Base-by-base conservation (phyloP, 2,797 vertebrate species). In the Leuciscus waleckii region DNA sequence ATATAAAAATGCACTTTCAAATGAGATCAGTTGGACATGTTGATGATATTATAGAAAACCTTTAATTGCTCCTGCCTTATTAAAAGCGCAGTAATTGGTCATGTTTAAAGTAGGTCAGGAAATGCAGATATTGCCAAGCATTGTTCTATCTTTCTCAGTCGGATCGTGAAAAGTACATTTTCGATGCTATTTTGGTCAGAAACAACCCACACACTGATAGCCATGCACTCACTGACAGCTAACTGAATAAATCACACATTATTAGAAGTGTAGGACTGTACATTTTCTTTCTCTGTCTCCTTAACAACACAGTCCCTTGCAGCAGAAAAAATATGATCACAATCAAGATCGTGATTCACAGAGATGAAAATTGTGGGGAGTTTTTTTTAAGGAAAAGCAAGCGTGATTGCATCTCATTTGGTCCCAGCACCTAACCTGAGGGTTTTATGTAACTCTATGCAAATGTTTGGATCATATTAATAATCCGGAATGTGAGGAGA, bases 211-310 rank as follows among this genome's bases (percentile, higher is more conserved):
- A 89, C 77, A 73, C 85, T 78, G 89, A 89, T 11, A 89, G 85
- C 87, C 81, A 89, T 89, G 87, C 89, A 88, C 86, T 87, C 89
- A 88, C 86, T 87, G 77, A 88, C 87, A 92, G 88, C 86, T 73
- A 89, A 81, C 82, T 77, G 86, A 93, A 93, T 91, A 87, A 91
- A 94, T 91, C 82, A 26, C 81, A 92, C 82, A 93, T 83, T 90
- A 92, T 90, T 89, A 89, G 84, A 89, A 90, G 85, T 87, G 88
- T 65, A 67, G 32, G 58, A 67, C 56, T 74, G 75, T 70, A 88
- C 32, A 68, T 88, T 90, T 91, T 90, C 89, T 87, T 87, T 87
- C 88, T 85, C 58, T 54, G 92, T 95, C 93, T 92, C 93, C 93
- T 83, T 94, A 92, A 93, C 93, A 95, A 94, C 94, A 88, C 85